phyloP scores from a whole-genome alignment of 1,140 invertebrate genomes.

The Branchinecta lynchi region DNA sequence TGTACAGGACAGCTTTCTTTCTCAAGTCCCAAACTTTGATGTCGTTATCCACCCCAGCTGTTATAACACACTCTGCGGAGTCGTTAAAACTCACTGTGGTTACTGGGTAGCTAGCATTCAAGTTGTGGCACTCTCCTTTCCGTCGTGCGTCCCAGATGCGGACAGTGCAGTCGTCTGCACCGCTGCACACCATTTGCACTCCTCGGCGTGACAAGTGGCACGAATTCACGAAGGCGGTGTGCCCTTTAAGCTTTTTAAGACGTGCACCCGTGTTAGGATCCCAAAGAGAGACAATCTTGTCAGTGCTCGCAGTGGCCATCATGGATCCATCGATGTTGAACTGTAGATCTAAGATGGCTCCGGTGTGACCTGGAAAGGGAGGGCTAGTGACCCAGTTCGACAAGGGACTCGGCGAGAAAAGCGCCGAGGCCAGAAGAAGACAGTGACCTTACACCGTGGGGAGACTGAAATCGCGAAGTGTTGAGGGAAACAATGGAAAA shows the following conservation, averaged over 20 bases:
- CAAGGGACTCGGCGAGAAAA: no score
- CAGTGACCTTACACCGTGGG: no score
- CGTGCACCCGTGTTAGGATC: constrained; percentile 72
- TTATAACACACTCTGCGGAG: constrained; percentile 74
- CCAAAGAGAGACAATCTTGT: constrained; percentile 89
- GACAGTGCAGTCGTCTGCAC: constrained; percentile 86
- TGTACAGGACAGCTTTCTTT: constrained; percentile 72
- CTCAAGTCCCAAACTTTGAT: constrained; percentile 96
- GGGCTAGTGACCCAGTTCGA: no score
- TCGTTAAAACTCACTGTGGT: constrained; percentile 90
- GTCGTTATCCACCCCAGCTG: constrained; percentile 92
- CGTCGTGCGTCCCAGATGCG: constrained; percentile 71
- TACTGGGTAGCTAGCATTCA: constrained; percentile 70
- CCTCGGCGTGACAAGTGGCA: constrained; percentile 64
- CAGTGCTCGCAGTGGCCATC: constrained; percentile 83
- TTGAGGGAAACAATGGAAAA: no score
- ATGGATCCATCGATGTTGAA: constrained; percentile 84
- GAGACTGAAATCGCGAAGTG: no score
- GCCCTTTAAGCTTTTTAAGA: constrained; percentile 82
- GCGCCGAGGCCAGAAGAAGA: no score
- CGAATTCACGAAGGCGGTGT: constrained; percentile 75
- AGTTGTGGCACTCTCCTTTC: constrained; percentile 52
- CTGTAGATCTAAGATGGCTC: constrained; percentile 89
- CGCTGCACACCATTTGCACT: constrained; percentile 74
- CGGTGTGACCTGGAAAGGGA: constrained; percentile 63